Evolutionary conservation across 2,888 invertebrate genomes (phyloP).

Genomic region (Pachycephus smyrnensis): DNA sequence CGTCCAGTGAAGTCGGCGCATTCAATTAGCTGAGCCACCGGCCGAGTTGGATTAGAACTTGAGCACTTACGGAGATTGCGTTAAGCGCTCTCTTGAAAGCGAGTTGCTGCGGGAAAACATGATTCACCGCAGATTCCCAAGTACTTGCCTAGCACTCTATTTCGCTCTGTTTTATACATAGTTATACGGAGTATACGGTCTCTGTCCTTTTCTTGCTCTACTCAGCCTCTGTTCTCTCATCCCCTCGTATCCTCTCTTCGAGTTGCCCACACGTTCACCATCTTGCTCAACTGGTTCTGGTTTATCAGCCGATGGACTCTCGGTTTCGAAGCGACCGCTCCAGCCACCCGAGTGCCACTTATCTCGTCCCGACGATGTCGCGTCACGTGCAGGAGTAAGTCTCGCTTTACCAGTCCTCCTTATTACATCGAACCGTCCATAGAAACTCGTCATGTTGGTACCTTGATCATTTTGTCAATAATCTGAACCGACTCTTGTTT

Average conservation of each 20-base stretch:
- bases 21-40: slow-evolving; percentile 43
- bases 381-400: slow-evolving; percentile 35
- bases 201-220: slow-evolving; percentile 2
- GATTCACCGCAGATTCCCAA: slow-evolving; percentile 35
- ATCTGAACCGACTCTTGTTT: background rate
- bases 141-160: slow-evolving; percentile 19
- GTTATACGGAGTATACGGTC: background rate
- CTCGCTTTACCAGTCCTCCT: background rate
- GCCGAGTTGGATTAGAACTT: slow-evolving; percentile 40
- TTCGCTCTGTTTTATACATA: slow-evolving; percentile 3
- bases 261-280: background rate
- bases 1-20: slow-evolving; percentile 28
- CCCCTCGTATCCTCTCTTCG: slow-evolving; percentile 7
- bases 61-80: slow-evolving; percentile 29
- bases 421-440: background rate
- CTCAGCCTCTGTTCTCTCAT: slow-evolving; percentile 2
- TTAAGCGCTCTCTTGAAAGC: slow-evolving; percentile 38
- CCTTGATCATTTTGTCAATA: background rate
- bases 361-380: slow-evolving; percentile 32
- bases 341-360: slow-evolving; percentile 38
- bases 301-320: slow-evolving; percentile 40
- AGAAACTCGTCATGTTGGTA: background rate
- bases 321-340: slow-evolving; percentile 38
- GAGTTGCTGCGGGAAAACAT: slow-evolving; percentile 36
- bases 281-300: slow-evolving; percentile 42